phyloP scores from a whole-genome alignment of 2,797 vertebrate genomes.

The Oreortyx pictus region DNA sequence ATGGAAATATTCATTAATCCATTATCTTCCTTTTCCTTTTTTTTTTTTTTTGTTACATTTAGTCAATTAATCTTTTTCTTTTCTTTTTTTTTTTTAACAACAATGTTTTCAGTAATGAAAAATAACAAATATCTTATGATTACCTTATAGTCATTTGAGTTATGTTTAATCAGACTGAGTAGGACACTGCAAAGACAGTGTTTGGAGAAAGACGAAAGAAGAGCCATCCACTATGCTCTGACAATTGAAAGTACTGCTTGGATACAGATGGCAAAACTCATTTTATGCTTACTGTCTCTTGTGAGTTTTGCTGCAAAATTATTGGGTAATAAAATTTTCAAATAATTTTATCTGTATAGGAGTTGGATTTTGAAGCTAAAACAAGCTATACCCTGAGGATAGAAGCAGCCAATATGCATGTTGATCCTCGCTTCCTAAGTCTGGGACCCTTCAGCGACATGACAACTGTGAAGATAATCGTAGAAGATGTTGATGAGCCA shows the following conservation, averaged over 20 bases:
- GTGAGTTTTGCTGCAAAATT: not conserved
- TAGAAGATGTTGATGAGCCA: constrained; percentile 94
- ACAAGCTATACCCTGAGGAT: constrained; percentile 89
- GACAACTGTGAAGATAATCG: constrained; percentile 88
- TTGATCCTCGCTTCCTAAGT: constrained; percentile 90
- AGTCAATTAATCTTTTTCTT: not conserved
- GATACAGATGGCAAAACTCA: not conserved
- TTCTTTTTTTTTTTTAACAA: too few species aligned
- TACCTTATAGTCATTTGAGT: not conserved
- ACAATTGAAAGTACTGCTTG: not conserved
- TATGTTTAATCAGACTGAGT: not conserved
- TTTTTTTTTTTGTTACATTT: not conserved
- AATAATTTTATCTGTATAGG: constrained; percentile 76
- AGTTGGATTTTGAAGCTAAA: constrained; percentile 93
- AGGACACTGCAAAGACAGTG: not conserved
- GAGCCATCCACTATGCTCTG: not conserved
- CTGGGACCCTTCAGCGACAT: constrained; percentile 92
- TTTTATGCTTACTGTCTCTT: not conserved
- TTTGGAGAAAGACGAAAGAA: not conserved
- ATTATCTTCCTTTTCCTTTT: not conserved
- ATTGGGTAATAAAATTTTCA: constrained; percentile 38
- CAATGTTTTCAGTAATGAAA: not conserved
- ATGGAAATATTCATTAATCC: not conserved
- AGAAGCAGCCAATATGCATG: constrained; percentile 92
- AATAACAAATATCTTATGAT: not conserved